phyloP scores from a whole-genome alignment of 2,888 invertebrate species.

The Nomada flava region DNA sequence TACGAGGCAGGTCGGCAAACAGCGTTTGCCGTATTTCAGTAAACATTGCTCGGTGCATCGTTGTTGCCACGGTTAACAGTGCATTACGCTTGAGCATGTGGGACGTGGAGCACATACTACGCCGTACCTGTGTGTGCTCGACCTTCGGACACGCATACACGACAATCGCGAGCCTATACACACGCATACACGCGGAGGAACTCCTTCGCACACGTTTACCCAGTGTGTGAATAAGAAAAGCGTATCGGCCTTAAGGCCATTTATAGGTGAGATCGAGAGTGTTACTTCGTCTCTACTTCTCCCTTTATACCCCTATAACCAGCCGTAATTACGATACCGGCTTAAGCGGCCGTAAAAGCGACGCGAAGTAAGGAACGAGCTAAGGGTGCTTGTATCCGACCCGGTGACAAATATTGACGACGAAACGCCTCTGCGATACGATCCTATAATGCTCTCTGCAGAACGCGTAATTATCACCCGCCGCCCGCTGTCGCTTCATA shows the following conservation, averaged over 20 bases:
- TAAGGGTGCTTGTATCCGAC: conserved; percentile 48
- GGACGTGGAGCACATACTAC: conserved; percentile 1
- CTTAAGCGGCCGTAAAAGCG: conserved; percentile 62
- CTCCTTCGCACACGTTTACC: background rate
- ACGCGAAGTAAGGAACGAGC: conserved; percentile 55
- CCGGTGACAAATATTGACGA: conserved; percentile 68
- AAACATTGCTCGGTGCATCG: conserved; percentile 37
- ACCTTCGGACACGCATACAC: conserved; percentile 1
- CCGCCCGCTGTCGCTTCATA: conserved; percentile 25
- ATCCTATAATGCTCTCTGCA: conserved; percentile 36
- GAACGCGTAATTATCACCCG: conserved; percentile 62
- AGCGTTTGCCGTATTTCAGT: conserved; percentile 43
- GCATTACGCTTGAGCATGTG: conserved; percentile 26
- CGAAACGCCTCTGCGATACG: conserved; percentile 61
- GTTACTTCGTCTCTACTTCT: conserved; percentile 39
- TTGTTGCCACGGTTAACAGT: conserved; percentile 36
- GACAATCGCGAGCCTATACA: no score
- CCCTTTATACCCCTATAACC: conserved; percentile 67
- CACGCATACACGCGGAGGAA: background rate
- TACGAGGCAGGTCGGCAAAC: conserved; percentile 4
- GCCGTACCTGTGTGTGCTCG: conserved; percentile 6
- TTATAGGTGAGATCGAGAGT: conserved; percentile 63
- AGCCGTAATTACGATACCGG: conserved; percentile 71
- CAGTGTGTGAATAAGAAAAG: conserved; percentile 38
- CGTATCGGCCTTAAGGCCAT: conserved; percentile 45